Base-by-base conservation (phyloP, 2,888 invertebrate genomes). In the Eumacrocentrus americanus region DNA sequence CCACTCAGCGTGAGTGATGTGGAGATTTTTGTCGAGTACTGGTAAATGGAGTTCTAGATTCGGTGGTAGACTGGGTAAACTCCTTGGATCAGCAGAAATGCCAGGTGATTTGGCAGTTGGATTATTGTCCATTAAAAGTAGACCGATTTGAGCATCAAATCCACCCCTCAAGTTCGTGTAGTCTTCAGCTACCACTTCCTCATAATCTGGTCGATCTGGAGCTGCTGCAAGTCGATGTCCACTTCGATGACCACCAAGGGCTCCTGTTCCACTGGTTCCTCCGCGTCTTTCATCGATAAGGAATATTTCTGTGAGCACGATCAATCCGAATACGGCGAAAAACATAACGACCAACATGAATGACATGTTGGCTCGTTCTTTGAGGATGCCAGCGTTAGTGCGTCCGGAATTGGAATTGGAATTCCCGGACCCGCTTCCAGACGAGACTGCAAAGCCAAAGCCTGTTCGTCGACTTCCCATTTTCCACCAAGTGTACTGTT, bases 301-400 rank as follows among this genome's bases (percentile, higher is more conserved):
- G 75, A 92, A 86, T 72, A 94, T 89, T 83, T 94, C 94, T 64
- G 94, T 93, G 69, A 94, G 85, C 63, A 94, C 89, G 74, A 94
- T 94, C 72, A 93, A 85, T 47, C 92, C 92, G 79, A 94, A 94
- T 61, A 95, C 90, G 40, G 90, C 91, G 81, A 94, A 93, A 82
- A 95, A 94, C 85, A 93, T 92, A 70, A 94, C 88, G 66, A 94
- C 93, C 80, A 94, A 90, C 82, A 94, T 89, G 83, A 94, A 94
- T 76, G 92, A 93, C 87, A 93, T 89, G 80, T 91, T 91, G 70
- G 92, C 92, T 70, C 93, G 87, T 81, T 93, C 92, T 74, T 90
- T 80, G 34, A 87, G 81, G 83, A 87, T 79, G 84, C 86, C 81
- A 80, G 82, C 78, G 81, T 75, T 74, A 76, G 82, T 80, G 79